Conservation (phyloP, 2,797 vertebrate genomes). For the Liparis tanakae region DNA sequence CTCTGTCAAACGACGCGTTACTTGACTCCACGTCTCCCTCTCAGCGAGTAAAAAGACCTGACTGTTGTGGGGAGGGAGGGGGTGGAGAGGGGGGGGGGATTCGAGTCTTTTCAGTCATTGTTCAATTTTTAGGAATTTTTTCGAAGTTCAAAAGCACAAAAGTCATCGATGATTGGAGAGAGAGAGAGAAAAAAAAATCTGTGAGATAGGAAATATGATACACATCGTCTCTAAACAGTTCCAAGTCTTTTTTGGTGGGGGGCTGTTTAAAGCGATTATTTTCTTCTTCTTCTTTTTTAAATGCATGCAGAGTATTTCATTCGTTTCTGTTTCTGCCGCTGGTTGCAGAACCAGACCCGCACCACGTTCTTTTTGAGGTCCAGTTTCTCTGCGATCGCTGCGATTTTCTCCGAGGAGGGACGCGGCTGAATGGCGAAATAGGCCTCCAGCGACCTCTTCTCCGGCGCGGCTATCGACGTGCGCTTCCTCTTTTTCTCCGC, state of each 20-base stretch:
- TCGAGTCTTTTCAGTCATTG: constrained; percentile 74
- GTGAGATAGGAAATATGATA: constrained; percentile 86
- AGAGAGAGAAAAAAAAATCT: constrained; percentile 43
- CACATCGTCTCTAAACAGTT: constrained; percentile 84
- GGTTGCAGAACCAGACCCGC: constrained; percentile 98
- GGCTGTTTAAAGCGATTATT: constrained; percentile 44
- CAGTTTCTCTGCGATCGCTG: constrained; percentile 96
- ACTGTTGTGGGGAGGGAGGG: constrained; percentile 35
- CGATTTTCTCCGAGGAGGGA: constrained; percentile 96
- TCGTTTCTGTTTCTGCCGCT: constrained; percentile 98
- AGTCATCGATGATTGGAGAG: constrained; percentile 83
- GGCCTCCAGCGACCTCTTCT: constrained; percentile 95
- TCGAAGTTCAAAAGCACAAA: constrained; percentile 79
- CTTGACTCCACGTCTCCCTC: constrained; percentile 81
- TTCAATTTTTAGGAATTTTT: constrained; percentile 73
- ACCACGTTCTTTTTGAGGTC: constrained; percentile 99
- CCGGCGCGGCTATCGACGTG: constrained; percentile 95
- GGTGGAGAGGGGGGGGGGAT: not conserved
- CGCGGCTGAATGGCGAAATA: constrained; percentile 96
- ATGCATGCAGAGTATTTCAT: constrained; percentile 99
- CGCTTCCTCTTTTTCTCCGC: constrained; percentile 96
- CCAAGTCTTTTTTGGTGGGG: constrained; percentile 69
- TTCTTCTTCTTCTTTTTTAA: constrained; percentile 54
- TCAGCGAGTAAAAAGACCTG: constrained; percentile 73
- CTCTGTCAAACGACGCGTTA: constrained; percentile 84